Conservation (phyloP, 2,113 vertebrate genomes). For the Ctenomys sociabilis region DNA sequence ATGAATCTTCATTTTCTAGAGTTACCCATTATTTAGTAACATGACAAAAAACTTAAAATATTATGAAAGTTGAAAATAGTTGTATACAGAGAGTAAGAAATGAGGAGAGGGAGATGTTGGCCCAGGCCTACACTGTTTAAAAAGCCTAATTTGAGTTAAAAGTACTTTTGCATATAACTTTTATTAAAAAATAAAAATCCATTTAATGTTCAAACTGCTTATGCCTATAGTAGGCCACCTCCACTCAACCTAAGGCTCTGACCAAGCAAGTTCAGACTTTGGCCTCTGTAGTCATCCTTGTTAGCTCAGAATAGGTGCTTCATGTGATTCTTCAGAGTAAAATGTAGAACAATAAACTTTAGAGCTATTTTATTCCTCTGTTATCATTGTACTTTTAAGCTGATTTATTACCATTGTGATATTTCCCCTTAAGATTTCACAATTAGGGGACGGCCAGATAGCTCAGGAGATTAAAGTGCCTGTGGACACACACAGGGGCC, state of each 20-base stretch:
- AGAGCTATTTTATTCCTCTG: not conserved
- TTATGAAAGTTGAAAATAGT: constrained; percentile 13
- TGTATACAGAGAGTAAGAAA: not conserved
- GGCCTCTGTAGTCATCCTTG: not conserved
- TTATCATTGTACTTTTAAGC: not conserved
- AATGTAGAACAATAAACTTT: not conserved
- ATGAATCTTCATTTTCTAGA: not conserved
- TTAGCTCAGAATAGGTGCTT: constrained; percentile 20
- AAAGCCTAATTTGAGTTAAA: constrained; percentile 7
- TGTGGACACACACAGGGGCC: no score
- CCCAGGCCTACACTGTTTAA: not conserved
- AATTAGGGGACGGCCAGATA: no score
- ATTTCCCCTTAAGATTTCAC: not conserved
- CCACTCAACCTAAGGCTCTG: not conserved
- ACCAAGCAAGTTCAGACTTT: not conserved
- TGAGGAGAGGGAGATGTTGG: not conserved
- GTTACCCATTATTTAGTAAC: not conserved
- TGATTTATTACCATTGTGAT: not conserved
- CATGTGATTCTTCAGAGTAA: not conserved
- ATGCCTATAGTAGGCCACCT: not conserved
- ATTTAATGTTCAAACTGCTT: not conserved
- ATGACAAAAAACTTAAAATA: constrained; percentile 9
- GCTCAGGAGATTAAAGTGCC: no score
- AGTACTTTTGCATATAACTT: not conserved
- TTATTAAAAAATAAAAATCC: not conserved